Evolutionary conservation across 2,797 vertebrate species (phyloP), one percentile per base, ranked within the genome.

Genomic region (Etheostoma perlongum): DNA sequence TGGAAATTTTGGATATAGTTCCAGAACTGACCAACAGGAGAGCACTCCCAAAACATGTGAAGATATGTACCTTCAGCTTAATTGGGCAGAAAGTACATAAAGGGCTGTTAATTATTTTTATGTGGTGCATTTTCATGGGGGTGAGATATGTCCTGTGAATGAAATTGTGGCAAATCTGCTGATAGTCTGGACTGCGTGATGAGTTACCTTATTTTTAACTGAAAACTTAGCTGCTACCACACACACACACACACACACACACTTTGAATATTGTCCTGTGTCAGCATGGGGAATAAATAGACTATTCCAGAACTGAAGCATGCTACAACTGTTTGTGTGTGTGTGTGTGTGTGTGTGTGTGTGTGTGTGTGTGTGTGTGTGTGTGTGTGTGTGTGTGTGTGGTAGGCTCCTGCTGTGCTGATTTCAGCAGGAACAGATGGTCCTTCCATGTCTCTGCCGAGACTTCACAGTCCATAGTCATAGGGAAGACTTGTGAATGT

Each of bases 381-480:
- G 76, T 52, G 72, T 70, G 67, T 49, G 48, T 47, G 69, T 64
- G 58, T 48, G 51, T 48, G 40, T 42, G 55, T 46, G 48, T 46
- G 21, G 74, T 69, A 66, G 73, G 71, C 44, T 88, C 89, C 88
- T 91, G 88, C 88, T 89, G 86, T 87, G 90, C 88, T 88, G 87
- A 90, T 88, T 91, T 91, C 91, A 91, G 85, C 79, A 79, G 81
- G 88, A 93, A 91, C 93, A 93, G 92, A 94, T 93, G 93, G 92
- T 83, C 78, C 78, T 83, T 78, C 81, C 85, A 88, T 76, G 61
- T 70, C 86, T 85, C 66, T 79, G 82, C 82, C 16, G 72, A 76
- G 68, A 66, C 85, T 76, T 61, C 67, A 82, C 70, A 79, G 82
- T 78, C 83, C 71, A 15, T 74, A 63, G 70, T 85, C 78, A 80